phyloP scores from a whole-genome alignment of 2,797 vertebrate species.

The Mico argentatus region DNA sequence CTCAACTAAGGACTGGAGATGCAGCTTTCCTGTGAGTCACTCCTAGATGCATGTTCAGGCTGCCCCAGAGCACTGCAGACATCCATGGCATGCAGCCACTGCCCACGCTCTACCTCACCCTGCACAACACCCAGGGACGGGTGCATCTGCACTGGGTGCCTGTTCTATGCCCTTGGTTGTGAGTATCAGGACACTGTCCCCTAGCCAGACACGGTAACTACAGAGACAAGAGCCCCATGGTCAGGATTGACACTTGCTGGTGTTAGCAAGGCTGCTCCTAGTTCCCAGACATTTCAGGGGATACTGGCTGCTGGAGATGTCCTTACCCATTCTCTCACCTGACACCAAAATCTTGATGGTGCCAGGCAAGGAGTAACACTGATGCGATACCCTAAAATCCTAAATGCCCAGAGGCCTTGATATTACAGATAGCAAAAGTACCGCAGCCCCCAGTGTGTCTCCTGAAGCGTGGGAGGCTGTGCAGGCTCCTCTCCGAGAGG shows the following conservation, averaged over 20 bases:
- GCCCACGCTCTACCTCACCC: background rate
- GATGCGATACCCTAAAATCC: no score
- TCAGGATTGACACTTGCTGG: no score
- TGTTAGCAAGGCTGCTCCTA: fast-evolving
- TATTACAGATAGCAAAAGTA: background rate
- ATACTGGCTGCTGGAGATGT: background rate
- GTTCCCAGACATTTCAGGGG: no score
- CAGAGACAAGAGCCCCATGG: background rate
- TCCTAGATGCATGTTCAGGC: background rate
- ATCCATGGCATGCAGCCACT: fast-evolving
- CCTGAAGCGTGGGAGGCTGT: background rate
- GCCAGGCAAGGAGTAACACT: background rate
- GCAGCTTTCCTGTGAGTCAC: background rate
- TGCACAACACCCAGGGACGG: background rate
- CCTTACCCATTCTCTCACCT: background rate
- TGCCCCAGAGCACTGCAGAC: fast-evolving
- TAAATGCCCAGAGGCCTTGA: background rate
- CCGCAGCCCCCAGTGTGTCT: no score
- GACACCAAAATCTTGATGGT: background rate
- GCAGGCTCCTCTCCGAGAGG: fast-evolving
- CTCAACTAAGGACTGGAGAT: background rate
- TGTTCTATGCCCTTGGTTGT: fast-evolving
- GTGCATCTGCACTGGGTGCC: fast-evolving
- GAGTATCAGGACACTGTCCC: background rate
- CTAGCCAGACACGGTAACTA: fast-evolving